Base-by-base conservation (phyloP, 2,113 vertebrate species). In the Labeo rohita region DNA sequence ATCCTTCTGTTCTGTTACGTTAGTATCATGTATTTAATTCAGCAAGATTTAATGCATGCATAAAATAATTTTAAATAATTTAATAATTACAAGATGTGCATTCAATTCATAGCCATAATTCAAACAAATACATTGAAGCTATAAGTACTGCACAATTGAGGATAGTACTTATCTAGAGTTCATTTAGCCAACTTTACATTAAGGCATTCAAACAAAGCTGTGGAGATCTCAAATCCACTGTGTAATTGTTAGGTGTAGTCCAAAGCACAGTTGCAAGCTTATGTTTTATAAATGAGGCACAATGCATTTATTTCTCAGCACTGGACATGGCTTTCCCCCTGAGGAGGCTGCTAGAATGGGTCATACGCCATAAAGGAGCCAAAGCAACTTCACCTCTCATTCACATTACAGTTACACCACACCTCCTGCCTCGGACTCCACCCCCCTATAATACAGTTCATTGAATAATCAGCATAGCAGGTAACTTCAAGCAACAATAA, bases 221-320 rank as follows among this genome's bases (percentile, higher is more conserved):
- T 59, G 39, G 34, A 13, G 28, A 59, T 78, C 8, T 78, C 8
- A 18, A 21, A 56, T 78, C 16, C 52, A 43, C 34, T n/a, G 1
- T 36, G 21, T n/a, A 39, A 34, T 79, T 43, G 16, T 43, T 43
- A 11, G 54, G 16, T 43, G 54, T 79, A 39, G 77, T 79, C 28
- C 52, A 79, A 79, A 59, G 52, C 50, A n/a, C 76, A 12, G 18
- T 34, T 43, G 1, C 56, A n/a, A 11, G 10, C 54, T 79, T 61
- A 61, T 61, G 43, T 65, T 23, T 81, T 81, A 49, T 65, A 23
- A 80, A 49, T 81, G 59, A 81, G 21, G 21, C 47, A 49, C 13
- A 47, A 4, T 65, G n/a, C 43, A 34, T 65, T 80, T 65, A 47
- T 61, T 63, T 8, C 74, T 34, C 12, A 50, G 73, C 73, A 76